These are phyloP conservation scores for Xiphophorus couchianus DNA, from an alignment of 2,113 vertebrate genomes.

Conservation along the genomic window DNA sequence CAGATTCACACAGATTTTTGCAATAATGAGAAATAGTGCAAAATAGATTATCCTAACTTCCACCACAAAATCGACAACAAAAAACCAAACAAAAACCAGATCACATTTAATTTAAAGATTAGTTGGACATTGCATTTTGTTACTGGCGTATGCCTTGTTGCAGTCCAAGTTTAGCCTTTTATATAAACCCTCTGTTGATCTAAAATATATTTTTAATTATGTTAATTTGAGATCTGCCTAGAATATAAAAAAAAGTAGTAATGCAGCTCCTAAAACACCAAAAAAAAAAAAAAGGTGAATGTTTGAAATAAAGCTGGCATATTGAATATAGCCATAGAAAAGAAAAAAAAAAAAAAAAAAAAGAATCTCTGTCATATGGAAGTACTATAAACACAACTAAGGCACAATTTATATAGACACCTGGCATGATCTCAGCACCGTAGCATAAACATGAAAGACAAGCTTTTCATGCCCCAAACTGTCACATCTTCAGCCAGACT, in stretches of 20 bases:
- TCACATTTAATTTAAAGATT: too few species aligned
- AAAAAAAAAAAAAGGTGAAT: too few species aligned
- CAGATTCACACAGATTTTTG: too few species aligned
- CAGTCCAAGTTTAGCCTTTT: not conserved
- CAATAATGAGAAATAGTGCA: too few species aligned
- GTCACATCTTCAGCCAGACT: constrained; percentile 57
- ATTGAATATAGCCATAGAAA: too few species aligned
- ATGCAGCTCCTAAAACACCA: too few species aligned
- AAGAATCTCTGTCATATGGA: constrained; percentile 17
- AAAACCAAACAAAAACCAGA: too few species aligned
- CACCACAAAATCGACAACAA: too few species aligned
- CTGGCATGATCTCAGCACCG: constrained; percentile 22
- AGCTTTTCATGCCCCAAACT: constrained; percentile 44
- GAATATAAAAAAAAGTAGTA: too few species aligned
- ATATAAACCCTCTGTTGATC: too few species aligned
- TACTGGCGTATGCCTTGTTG: not conserved
- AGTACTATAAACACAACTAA: constrained; percentile 3
- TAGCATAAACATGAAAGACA: constrained; percentile 41
- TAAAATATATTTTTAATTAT: not conserved
- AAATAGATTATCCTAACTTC: too few species aligned
- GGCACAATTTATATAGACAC: constrained; percentile 33
- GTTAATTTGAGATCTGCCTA: not conserved
- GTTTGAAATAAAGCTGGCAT: too few species aligned
- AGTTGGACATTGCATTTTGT: not conserved
- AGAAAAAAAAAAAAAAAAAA: not conserved